Conservation (phyloP, 2,113 vertebrate species). For the Ailurus styani region DNA sequence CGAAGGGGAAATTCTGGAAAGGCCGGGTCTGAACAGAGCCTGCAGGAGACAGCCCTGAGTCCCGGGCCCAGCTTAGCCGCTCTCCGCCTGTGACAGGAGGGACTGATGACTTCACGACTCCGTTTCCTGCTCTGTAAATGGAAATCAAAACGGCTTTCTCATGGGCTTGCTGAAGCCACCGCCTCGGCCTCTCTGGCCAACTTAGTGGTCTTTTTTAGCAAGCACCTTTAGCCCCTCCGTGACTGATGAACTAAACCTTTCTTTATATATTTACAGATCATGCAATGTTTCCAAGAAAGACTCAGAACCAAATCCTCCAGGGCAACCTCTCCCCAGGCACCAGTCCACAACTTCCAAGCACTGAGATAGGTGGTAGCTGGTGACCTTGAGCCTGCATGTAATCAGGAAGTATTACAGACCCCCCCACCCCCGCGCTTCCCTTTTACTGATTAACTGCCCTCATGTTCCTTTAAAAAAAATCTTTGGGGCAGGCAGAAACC, state of each 20-base stretch:
- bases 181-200: background rate
- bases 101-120: background rate
- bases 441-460: background rate
- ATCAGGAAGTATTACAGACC: background rate
- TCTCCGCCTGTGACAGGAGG: background rate
- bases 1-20: background rate
- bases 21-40: background rate
- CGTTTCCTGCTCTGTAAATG: background rate
- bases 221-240: background rate
- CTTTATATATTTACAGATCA: background rate
- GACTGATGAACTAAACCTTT: background rate
- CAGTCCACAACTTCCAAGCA: background rate
- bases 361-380: background rate
- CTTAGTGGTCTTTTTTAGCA: background rate
- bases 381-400: background rate
- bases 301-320: background rate
- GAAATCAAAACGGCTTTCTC: background rate
- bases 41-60: no score
- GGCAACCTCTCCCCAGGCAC: background rate
- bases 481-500: background rate
- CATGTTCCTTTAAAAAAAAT: background rate
- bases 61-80: accelerated
- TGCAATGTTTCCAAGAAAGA: background rate
- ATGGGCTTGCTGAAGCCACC: background rate
- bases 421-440: background rate